These are phyloP conservation scores for Ptilonorhynchus violaceus DNA, from an alignment of 2,113 vertebrate genomes.

Conservation along the genomic window DNA sequence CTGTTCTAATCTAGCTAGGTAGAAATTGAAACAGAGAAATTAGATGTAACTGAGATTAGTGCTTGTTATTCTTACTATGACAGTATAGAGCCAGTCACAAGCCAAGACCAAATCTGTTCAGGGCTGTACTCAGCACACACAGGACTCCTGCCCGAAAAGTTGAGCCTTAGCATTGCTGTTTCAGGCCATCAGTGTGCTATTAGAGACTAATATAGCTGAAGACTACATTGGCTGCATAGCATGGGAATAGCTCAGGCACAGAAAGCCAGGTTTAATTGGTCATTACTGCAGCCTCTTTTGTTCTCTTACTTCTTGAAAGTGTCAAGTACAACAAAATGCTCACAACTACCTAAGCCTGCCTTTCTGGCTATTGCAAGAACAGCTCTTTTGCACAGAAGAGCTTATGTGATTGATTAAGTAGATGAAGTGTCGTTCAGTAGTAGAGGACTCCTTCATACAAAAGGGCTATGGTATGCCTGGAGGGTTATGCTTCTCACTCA, in stretches of 20 bases:
- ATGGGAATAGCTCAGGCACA: neutral
- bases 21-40: neutral
- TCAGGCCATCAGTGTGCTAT: neutral
- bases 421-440: neutral
- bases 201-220: neutral
- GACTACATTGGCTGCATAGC: neutral
- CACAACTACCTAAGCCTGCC: neutral
- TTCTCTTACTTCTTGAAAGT: neutral
- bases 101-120: neutral
- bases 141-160: neutral
- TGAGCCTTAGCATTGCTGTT: neutral
- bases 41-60: neutral
- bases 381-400: neutral
- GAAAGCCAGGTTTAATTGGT: slow-evolving; percentile 11
- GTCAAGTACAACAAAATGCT: neutral
- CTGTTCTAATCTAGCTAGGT: neutral
- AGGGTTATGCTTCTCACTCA: neutral
- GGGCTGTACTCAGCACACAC: neutral
- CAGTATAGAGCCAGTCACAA: neutral
- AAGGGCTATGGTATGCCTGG: neutral
- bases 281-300: neutral
- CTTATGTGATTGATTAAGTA: neutral
- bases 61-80: neutral
- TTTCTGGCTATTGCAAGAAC: neutral
- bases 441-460: neutral